These are phyloP conservation scores for Ephydatia muelleri DNA, from an alignment of 37 sponge, comb jelly and placozoan species.

Conservation along the genomic window DNA sequence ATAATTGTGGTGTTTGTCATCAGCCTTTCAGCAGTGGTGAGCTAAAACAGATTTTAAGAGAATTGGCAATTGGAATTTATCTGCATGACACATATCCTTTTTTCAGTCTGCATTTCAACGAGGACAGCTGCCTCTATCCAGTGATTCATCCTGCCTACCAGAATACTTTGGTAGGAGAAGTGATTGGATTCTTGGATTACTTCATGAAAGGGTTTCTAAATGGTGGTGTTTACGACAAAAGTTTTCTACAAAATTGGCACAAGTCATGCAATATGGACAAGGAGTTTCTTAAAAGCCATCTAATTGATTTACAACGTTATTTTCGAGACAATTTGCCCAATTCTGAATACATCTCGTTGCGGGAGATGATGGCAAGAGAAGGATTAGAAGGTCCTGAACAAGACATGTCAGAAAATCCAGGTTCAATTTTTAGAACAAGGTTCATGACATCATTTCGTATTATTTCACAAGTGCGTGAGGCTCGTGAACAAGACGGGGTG, in stretches of 20 bases:
- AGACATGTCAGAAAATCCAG: not conserved
- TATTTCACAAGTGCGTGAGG: not conserved
- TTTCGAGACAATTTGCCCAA: not conserved
- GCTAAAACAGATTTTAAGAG: not conserved
- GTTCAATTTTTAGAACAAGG: not conserved
- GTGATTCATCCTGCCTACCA: not conserved
- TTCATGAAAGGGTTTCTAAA: not conserved
- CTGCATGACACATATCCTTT: not conserved
- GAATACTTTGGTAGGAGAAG: not conserved
- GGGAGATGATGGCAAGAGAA: not conserved
- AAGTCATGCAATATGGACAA: not conserved
- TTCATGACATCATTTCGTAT: not conserved
- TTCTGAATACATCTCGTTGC: not conserved
- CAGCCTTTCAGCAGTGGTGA: not conserved
- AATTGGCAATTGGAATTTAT: not conserved
- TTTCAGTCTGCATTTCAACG: not conserved
- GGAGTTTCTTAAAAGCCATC: not conserved
- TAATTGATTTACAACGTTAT: not conserved
- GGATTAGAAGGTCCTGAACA: constrained; percentile 1
- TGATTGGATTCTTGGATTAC: not conserved
- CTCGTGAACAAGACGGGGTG: not conserved
- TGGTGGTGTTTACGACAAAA: not conserved
- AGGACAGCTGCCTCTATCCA: not conserved
- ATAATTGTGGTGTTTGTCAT: not conserved
- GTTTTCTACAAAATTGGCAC: not conserved